These are phyloP conservation scores for Macroramphosus scolopax DNA, from an alignment of 2,797 vertebrate genomes.

Conservation along the genomic window DNA sequence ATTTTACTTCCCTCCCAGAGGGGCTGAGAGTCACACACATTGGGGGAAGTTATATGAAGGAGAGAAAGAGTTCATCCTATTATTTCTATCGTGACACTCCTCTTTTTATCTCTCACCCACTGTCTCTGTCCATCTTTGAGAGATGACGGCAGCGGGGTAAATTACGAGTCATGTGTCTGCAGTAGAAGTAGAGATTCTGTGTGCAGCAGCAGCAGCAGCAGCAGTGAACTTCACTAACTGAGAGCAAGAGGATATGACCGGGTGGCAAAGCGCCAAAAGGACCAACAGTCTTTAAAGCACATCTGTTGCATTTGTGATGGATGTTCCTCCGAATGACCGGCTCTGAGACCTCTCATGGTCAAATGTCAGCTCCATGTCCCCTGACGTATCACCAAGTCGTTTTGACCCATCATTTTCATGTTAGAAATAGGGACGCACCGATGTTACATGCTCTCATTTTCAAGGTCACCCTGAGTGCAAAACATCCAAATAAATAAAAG, in stretches of 20 bases:
- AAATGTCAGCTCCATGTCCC: too few relatives aligned
- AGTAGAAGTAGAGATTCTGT: slow-evolving; percentile 27
- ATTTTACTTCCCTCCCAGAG: slow-evolving; percentile 32
- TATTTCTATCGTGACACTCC: slow-evolving; percentile 26
- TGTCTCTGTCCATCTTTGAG: slow-evolving; percentile 19
- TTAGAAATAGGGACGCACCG: too few relatives aligned
- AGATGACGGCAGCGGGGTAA: slow-evolving; percentile 47
- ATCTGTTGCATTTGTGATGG: slow-evolving; percentile 28
- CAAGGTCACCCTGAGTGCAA: too few relatives aligned
- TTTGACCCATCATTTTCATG: too few relatives aligned
- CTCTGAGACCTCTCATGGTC: background rate
- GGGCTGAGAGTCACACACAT: slow-evolving; percentile 18
- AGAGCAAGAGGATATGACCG: slow-evolving; percentile 26
- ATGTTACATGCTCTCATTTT: too few relatives aligned
- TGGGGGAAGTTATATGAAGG: slow-evolving; percentile 38
- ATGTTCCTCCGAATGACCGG: slow-evolving; percentile 16
- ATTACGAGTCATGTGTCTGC: slow-evolving; percentile 31
- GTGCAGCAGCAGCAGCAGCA: slow-evolving; percentile 26
- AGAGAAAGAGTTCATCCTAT: slow-evolving; percentile 33
- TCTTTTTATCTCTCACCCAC: slow-evolving; percentile 12
- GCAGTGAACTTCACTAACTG: slow-evolving; percentile 25
- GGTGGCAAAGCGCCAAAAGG: slow-evolving; percentile 21
- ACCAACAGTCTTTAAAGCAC: background rate
- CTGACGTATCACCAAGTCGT: too few relatives aligned
- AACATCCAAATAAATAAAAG: too few relatives aligned